Base-by-base conservation (phyloP, 2,888 invertebrate species). In the Cactoblastis cactorum region DNA sequence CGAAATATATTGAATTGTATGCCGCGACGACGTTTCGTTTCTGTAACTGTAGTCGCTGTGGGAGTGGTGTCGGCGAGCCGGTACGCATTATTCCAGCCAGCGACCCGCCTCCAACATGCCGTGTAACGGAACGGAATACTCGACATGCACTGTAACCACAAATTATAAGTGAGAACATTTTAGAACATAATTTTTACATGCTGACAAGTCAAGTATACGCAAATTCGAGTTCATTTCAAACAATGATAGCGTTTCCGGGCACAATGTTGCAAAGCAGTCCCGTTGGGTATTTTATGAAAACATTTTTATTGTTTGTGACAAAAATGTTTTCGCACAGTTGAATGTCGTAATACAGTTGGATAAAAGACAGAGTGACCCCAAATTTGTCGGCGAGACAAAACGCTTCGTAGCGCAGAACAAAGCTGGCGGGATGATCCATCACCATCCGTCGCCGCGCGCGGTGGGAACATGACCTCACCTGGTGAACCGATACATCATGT, bases 91-190 rank as follows among this genome's bases (percentile, higher is more conserved):
- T 70, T 69, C 70, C 71, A 77, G 67, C 72, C 80, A 80, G 73
- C 80, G 80, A 78, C 72, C 77, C 76, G 74, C 73, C 75, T 74
- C 77, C 79, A 74, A 70, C 79, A 66, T 71, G 76, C 74, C 84
- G 80, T 80, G 80, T 83, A 88, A 84, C 88, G 88, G 88, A 85
- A 84, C 86, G 82, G 71, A 83, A 77, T 76, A 79, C 79, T 71
- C 86, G 89, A 86, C 84, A 89, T 87, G 89, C 87, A 82, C 80
- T 78, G 70, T 87, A 83, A 86, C 74, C 89, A 88, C 89, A 83
- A 89, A 89, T 88, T 88, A 88, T 86, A 83, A 87, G 86, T 86
- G 88, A 87, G 85, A 88, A 87, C 81, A 79, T 83, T 88, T 88
- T 81, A 81, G 77, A 80, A 75, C 72, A 76, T 74, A 73, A 78